Evolutionary conservation across 2,888 invertebrate species (phyloP), one percentile per base, ranked within the genome.

Genomic region (Cinara cedri): DNA sequence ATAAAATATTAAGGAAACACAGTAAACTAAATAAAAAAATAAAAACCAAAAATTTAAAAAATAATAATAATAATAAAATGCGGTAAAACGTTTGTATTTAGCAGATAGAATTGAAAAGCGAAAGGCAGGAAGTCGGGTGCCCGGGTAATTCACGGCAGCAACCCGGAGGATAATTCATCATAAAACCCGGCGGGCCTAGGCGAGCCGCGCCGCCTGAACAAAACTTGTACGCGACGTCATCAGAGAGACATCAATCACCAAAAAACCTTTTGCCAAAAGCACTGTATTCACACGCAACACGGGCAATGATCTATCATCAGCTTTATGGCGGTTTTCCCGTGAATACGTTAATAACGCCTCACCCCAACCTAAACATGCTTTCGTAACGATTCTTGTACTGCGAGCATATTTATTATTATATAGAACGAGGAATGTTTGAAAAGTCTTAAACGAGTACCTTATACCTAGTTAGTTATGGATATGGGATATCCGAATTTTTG

Each of bases 241-340:
- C 78, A 78, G 78, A 78, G 78, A 78, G 78, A 78, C 78, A 78
- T 78, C 78, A 78, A 78, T 78, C 78, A 78, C 78, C 70, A 70
- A 78, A 78, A 78, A 78, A 78, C 78, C 78, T 78, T 66, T 78
- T 70, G 68, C 78, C 78, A 70, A 78, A 78, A 78, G 68, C 78
- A 78, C 78, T 78, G 78, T 70, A 78, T 78, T 78, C 78, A 70
- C 78, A 70, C 70, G 60, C 68, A 70, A 70, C 68, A 70, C 60
- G 60, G 68, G 68, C 78, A 70, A 78, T 78, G 78, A 78, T 78
- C 78, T 78, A 78, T 78, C 78, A 78, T 78, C 68, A 70, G 68
- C 60, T 68, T 78, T 78, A 78, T 51, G 42, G 74, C 63, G 74
- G 74, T 75, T 75, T 72, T 54, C 74, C 63, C 63, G 74, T 65